Conservation (phyloP, 1,140 invertebrate genomes). For the Drosophila gunungcola region DNA sequence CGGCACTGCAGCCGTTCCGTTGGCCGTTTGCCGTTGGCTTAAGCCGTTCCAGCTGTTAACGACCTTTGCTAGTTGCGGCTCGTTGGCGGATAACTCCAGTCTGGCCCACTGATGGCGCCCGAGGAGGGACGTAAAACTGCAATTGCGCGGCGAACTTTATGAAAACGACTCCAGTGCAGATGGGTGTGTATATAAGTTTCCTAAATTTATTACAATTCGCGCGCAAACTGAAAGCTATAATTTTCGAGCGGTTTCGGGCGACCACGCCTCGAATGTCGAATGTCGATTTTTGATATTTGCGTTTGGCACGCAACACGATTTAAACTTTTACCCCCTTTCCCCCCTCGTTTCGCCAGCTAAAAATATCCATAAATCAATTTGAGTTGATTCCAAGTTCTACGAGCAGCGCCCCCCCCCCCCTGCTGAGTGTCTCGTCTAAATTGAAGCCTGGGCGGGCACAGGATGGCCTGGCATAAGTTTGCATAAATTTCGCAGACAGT, state of each 20-base stretch:
- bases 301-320: constrained; percentile 79
- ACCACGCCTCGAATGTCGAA: constrained; percentile 74
- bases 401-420: constrained; percentile 6
- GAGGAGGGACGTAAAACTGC: constrained; percentile 49
- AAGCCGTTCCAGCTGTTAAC: constrained; percentile 76
- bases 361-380: constrained; percentile 82
- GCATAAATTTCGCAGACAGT: constrained; percentile 73
- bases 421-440: constrained; percentile 62
- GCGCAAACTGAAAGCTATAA: constrained; percentile 80
- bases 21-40: constrained; percentile 25
- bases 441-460: constrained; percentile 49
- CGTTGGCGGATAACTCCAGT: constrained; percentile 47
- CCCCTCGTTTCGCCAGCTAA: constrained; percentile 48
- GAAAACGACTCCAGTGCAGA: constrained; percentile 50
- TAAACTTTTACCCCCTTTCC: constrained; percentile 55
- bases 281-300: constrained; percentile 82
- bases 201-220: constrained; percentile 81
- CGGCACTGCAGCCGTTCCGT: constrained; percentile 24
- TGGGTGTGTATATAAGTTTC: constrained; percentile 74
- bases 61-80: constrained; percentile 72
- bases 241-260: constrained; percentile 78
- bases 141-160: constrained; percentile 68
- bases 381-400: constrained; percentile 62
- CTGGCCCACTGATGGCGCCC: constrained; percentile 2
- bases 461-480: constrained; percentile 63